Evolutionary conservation across 2,113 vertebrate species (phyloP), one percentile per base, ranked within the genome.

Genomic region (Salvelinus alpinus): DNA sequence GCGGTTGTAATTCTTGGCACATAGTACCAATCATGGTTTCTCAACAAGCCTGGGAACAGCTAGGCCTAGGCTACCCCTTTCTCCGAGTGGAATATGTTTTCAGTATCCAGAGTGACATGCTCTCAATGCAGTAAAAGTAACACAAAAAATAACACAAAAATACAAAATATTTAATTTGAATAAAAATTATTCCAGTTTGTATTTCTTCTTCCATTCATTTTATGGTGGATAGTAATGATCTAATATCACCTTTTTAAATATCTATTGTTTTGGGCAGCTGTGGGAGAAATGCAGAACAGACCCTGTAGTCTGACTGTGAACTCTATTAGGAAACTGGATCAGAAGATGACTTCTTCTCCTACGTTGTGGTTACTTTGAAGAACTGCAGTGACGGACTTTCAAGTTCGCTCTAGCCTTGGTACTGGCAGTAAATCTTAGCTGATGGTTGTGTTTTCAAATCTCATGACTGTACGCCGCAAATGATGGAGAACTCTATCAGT

Each of bases 1-100:
- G 51, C 60, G 70, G 68, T 81, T 86, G 80, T 84, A 65, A 81
- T 86, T 84, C 69, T 83, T 88, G 84, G 80, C 81, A 38, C 68
- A 4, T 9, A 14, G 48, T 27, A 2, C 44, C 59, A 6, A 75
- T 85, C 83, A 79, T 13, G 31, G 67, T 31, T 24, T 29, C 60
- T 54, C 16, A 18, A 44, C 20, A 54, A 20, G 48, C 13, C 18
- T 64, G 22, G 47, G 51, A 12, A 71, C 24, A 7, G 24, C 12
- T 25, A 18, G 11, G 18, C 4, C 51, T 54, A 27, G 27, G 16
- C 66, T 54, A 54, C 66, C 31, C n/a, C 29, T 68, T 34, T 5
- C 13, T 2, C 13, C n/a, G 31, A 68, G 66, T 68, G 66, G 4
- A 22, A 22, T 7, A 62, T 8, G 59, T 24, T 24, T 54, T 27